Conservation (phyloP, 2,797 vertebrate genomes). For the Coreius guichenoti region DNA sequence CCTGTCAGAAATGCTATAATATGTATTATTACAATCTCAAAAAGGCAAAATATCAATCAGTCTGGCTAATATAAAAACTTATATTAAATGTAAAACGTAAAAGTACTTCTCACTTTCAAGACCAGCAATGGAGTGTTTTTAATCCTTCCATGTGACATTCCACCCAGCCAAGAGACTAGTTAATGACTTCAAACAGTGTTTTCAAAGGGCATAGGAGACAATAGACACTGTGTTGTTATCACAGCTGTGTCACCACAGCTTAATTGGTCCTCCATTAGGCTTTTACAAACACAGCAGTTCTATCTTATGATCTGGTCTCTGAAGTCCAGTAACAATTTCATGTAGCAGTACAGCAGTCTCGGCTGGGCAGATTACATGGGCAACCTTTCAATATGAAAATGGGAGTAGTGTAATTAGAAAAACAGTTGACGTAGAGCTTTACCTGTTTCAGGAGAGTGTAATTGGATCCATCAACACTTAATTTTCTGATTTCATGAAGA, state of each 20-base stretch:
- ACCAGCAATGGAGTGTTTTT: constrained; percentile 47
- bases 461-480: constrained; percentile 96
- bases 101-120: background rate
- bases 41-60: background rate
- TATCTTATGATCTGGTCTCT: constrained; percentile 43
- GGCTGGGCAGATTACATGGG: background rate
- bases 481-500: constrained; percentile 98
- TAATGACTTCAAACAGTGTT: constrained; percentile 62
- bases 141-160: constrained; percentile 43
- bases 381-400: constrained; percentile 27
- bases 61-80: background rate
- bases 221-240: constrained; percentile 55
- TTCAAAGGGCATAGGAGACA: constrained; percentile 51
- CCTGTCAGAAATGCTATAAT: background rate
- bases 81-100: background rate
- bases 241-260: constrained; percentile 48
- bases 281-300: constrained; percentile 48
- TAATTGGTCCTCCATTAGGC: constrained; percentile 64
- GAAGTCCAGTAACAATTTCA: constrained; percentile 49
- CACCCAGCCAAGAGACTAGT: constrained; percentile 35
- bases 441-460: constrained; percentile 99
- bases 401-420: background rate
- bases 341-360: constrained; percentile 35
- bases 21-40: background rate
- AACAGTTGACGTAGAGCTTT: constrained; percentile 29